Conservation (phyloP, 2,113 vertebrate species). For the Spea bombifrons region DNA sequence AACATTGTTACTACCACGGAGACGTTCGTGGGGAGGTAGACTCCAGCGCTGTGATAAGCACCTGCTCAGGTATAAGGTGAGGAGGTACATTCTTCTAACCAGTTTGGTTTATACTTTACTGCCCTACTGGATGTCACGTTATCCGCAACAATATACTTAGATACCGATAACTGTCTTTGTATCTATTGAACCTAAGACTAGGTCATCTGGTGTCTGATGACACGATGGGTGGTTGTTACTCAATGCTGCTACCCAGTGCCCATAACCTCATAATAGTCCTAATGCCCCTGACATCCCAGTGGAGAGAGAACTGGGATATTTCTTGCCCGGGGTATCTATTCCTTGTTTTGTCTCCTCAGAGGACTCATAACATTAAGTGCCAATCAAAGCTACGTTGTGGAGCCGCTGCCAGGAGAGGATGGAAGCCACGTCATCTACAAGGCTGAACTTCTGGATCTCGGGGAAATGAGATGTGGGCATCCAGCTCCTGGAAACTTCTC, state of each 20-base stretch:
- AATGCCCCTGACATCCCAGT: no score
- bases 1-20: conserved; percentile 92
- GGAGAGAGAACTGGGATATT: no score
- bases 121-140: no score
- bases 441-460: conserved; percentile 70
- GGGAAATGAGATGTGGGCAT: conserved; percentile 71
- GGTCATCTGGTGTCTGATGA: no score
- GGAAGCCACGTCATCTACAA: conserved; percentile 79
- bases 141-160: no score
- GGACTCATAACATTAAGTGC: conserved; percentile 80
- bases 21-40: conserved; percentile 65
- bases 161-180: no score
- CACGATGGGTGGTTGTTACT: no score
- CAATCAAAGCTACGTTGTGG: conserved; percentile 85
- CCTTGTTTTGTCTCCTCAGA: conserved; percentile 64
- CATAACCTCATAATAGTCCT: no score
- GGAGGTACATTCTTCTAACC: conserved; percentile 23
- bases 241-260: no score
- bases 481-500: conserved; percentile 61
- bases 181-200: no score
- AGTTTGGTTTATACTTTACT: no score
- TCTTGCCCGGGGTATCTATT: no score
- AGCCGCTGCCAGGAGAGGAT: conserved; percentile 69
- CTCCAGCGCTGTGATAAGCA: conserved; percentile 83
- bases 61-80: conserved; percentile 87